phyloP scores from a whole-genome alignment of 2,888 invertebrate genomes.

The Chloroclystis v-ata region DNA sequence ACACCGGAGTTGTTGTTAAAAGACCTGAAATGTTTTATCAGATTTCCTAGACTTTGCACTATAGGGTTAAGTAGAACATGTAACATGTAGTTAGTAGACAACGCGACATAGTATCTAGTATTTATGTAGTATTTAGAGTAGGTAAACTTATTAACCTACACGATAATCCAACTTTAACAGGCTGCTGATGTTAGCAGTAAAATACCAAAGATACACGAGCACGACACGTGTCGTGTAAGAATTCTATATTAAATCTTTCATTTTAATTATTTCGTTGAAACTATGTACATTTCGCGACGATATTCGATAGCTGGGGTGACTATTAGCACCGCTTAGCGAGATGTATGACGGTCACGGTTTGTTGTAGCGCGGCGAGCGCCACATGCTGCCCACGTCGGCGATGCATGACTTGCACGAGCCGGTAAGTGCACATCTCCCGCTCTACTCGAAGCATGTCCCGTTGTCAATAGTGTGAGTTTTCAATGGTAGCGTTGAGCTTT shows the following conservation, averaged over 20 bases:
- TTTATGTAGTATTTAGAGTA: conserved; percentile 14
- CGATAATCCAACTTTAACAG: not conserved
- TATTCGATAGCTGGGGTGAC: conserved; percentile 2
- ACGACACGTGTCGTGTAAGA: too few relatives aligned
- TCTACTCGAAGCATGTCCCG: conserved; percentile 40
- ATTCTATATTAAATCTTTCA: too few relatives aligned
- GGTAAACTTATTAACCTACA: not conserved
- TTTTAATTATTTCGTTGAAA: too few relatives aligned
- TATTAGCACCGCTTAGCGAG: conserved; percentile 20
- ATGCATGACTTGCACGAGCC: conserved; percentile 79
- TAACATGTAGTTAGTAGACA: conserved; percentile 5
- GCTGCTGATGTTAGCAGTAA: too few relatives aligned
- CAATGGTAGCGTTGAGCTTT: conserved; percentile 48
- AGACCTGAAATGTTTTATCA: too few relatives aligned
- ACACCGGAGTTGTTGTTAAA: too few relatives aligned
- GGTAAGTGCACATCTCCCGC: conserved; percentile 68
- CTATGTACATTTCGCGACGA: too few relatives aligned
- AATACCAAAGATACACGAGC: too few relatives aligned
- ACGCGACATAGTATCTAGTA: conserved; percentile 12
- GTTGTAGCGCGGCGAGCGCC: conserved; percentile 74
- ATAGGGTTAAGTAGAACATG: conserved; percentile 14
- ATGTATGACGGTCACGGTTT: conserved; percentile 61
- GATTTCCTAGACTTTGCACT: not conserved
- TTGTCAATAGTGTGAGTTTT: conserved; percentile 51
- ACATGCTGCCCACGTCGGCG: conserved; percentile 76